Evolutionary conservation across 2,888 invertebrate genomes (phyloP).

Genomic region (Stenodera caucasica): DNA sequence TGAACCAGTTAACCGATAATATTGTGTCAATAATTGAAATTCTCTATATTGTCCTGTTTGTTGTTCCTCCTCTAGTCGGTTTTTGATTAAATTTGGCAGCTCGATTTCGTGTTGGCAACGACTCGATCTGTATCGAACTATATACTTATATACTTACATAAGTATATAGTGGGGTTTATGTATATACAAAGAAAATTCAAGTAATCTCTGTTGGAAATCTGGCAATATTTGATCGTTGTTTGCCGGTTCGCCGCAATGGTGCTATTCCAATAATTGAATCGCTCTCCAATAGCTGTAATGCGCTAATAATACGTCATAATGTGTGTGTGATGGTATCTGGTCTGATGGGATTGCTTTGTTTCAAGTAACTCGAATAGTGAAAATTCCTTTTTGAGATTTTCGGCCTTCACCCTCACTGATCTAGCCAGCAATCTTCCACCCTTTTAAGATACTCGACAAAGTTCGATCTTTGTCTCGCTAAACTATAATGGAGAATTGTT

Average conservation of each 20-base stretch:
- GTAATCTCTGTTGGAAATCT: slow-evolving; percentile 41
- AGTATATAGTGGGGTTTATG: no score
- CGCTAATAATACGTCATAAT: slow-evolving; percentile 59
- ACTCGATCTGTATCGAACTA: background rate
- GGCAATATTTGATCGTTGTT: slow-evolving; percentile 52
- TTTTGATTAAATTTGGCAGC: slow-evolving; percentile 37
- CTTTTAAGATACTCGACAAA: background rate
- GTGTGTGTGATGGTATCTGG: slow-evolving; percentile 55
- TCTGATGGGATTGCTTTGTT: slow-evolving; percentile 58
- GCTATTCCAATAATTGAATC: slow-evolving; percentile 59
- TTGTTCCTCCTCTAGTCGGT: slow-evolving; percentile 30
- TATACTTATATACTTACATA: no score
- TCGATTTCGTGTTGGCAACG: slow-evolving; percentile 27
- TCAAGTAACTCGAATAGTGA: slow-evolving; percentile 37
- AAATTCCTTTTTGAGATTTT: slow-evolving; percentile 19
- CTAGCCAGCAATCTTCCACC: slow-evolving; percentile 16
- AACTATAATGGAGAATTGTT: no score
- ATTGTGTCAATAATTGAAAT: no score
- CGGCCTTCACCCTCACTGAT: slow-evolving; percentile 3
- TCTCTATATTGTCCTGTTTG: slow-evolving; percentile 16
- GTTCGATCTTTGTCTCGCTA: no score
- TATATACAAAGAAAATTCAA: slow-evolving; percentile 35
- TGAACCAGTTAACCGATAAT: no score
- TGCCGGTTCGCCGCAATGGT: slow-evolving; percentile 53
- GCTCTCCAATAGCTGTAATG: slow-evolving; percentile 59